Evolutionary conservation across 2,888 invertebrate species (phyloP), one percentile per base, ranked within the genome.

Genomic region (Drosophila austrosaltans): DNA sequence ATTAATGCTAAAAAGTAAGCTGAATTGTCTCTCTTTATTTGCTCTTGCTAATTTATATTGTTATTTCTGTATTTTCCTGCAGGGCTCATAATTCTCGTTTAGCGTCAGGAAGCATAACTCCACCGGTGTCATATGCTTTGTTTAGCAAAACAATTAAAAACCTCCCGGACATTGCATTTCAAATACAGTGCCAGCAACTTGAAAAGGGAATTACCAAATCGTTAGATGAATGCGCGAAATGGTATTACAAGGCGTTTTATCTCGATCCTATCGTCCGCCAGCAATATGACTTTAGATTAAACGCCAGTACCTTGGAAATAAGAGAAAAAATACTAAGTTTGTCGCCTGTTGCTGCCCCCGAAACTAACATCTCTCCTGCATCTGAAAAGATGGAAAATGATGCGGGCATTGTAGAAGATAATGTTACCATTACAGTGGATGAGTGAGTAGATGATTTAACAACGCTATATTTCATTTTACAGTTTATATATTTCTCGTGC

Each of bases 241-340:
- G 83, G 83, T 83, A 69, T 20, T 82, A 82, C 48, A 22, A 72
- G 10, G 53, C 60, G 0, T 82, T 83, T 32, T 82, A 79, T 48
- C 59, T 16, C 1, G 58, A 78, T 12, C 69, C 77, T 4, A 2
- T 42, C 1, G 7, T 83, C 3, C 71, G 82, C 7, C 1, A 30
- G 0, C 69, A 65, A n/a, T 82, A 82, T 44, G 60, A 72, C 0
- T 56, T 60, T 6, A 16, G 30, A n/a, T 20, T 83, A 2, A 20
- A 48, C 1, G 10, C 77, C 1, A 81, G 83, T 22, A 69, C 82
- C 0, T 4, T 16, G 10, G n/a, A 5, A 0, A 20, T 76, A 0
- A 79, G 78, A 10, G n/a, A 8, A 63, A 2, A 75, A 67, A 22
- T 30, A 82, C 8, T 57, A 79, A 42, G 16, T 36, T 1, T 36